Percentiles rank a stretch among this genome's conserved stretches.
Conservation (phyloP, 2,797 vertebrate genomes). For the Sciurus carolinensis region DNA sequence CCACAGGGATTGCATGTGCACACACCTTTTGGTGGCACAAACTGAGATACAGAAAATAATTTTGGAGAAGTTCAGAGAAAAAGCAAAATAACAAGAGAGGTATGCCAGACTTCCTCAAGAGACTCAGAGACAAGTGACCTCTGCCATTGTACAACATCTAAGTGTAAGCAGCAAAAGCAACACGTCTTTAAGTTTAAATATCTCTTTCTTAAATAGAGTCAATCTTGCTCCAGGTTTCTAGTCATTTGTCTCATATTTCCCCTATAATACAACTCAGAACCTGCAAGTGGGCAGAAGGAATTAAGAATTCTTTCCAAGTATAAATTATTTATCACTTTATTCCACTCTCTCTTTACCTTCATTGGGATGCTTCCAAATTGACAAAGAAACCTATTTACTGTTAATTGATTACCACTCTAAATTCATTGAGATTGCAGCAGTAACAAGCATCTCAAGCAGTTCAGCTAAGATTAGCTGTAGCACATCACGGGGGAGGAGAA, state of each 20-base stretch:
- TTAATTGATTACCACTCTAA: conserved; percentile 89
- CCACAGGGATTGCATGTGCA: neutral
- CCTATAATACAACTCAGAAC: conserved; percentile 85
- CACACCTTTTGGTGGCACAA: neutral
- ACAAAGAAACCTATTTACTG: conserved; percentile 89
- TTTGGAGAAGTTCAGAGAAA: conserved; percentile 30
- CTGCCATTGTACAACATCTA: conserved; percentile 58
- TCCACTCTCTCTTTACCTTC: conserved; percentile 85
- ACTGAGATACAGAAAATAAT: conserved; percentile 18
- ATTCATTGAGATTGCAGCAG: conserved; percentile 86
- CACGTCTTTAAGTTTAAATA: conserved; percentile 47
- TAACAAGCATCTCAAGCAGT: conserved; percentile 83
- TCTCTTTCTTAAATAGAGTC: conserved; percentile 77
- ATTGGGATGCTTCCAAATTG: conserved; percentile 87
- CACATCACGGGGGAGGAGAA: conserved; percentile 55
- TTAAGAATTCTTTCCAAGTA: conserved; percentile 84
- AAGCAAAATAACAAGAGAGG: neutral
- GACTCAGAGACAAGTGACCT: neutral
- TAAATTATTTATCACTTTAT: conserved; percentile 89
- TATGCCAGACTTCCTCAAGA: neutral
- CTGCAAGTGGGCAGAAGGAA: conserved; percentile 78
- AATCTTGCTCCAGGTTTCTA: conserved; percentile 82
- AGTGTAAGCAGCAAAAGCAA: conserved; percentile 8
- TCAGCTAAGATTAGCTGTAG: conserved; percentile 80
- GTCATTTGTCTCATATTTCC: conserved; percentile 83